A percentile compares a stretch with the other conserved stretches of the same genome.
Evolutionary conservation across 2,113 vertebrate genomes (phyloP).

Genomic region (Donacobius atricapilla): DNA sequence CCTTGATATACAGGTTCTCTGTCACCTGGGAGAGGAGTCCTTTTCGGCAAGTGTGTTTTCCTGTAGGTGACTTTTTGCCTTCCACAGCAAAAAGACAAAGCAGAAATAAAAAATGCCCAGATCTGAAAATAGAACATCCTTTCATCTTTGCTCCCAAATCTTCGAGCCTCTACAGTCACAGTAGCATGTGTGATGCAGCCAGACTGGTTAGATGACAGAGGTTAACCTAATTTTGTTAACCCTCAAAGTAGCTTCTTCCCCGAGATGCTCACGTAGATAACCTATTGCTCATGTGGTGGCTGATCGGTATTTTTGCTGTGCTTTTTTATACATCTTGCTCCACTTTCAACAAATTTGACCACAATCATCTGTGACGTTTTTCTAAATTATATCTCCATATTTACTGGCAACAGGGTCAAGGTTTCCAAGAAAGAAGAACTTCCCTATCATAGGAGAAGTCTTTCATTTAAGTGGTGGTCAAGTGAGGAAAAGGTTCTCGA

Average conservation of each 20-base stretch:
- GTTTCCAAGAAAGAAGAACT: constrained; percentile 47
- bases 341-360: constrained; percentile 65
- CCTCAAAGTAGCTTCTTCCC: constrained; percentile 27
- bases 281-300: constrained; percentile 33
- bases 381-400: constrained; percentile 35
- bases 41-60: constrained; percentile 39
- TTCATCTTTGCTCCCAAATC: constrained; percentile 27
- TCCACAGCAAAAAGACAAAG: constrained; percentile 52
- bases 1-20: constrained; percentile 58
- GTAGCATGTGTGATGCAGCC: background rate
- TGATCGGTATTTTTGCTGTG: constrained; percentile 8
- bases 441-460: constrained; percentile 15
- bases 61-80: constrained; percentile 22
- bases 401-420: constrained; percentile 59
- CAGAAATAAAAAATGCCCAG: constrained; percentile 45
- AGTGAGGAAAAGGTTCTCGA: constrained; percentile 16
- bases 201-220: constrained; percentile 40
- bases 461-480: constrained; percentile 39
- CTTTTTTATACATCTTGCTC: constrained; percentile 66
- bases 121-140: constrained; percentile 44
- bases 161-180: background rate
- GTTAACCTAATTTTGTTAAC: constrained; percentile 68
- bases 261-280: constrained; percentile 48
- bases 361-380: constrained; percentile 48
- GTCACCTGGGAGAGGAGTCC: constrained; percentile 56